Evolutionary conservation across 2,113 vertebrate genomes (phyloP), one percentile per base, ranked within the genome.

Genomic region (Neopipo cinnamomea): DNA sequence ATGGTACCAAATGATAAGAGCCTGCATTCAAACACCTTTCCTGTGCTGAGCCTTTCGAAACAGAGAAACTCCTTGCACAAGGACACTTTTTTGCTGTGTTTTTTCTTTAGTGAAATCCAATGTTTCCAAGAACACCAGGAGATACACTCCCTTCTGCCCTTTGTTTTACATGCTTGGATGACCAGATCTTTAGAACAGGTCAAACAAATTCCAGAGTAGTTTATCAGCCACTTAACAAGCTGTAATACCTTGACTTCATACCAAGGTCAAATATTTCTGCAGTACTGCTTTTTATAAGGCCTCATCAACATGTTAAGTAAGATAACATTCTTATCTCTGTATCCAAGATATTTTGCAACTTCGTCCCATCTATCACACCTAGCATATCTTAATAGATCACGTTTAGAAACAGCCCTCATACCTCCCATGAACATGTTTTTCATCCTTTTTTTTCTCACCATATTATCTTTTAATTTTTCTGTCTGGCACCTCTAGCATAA

Each of bases 261-360:
- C 91, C 93, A 91, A 96, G 85, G 82, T 95, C 91, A 96, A 95
- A 85, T 94, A 94, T 93, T 97, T 97, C 75, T 88, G 67, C 83
- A 91, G 79, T 50, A 74, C 35, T 81, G 78, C 53, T 91, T 91
- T 89, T 93, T 90, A 84, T 90, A 97, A 93, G 77, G 59, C n/a
- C 80, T 94, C 73, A 72, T 93, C 92, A 86, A 85, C 90, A 82
- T 93, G 58, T 92, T 37, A 79, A 79, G 49, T 83, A 75, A 83
- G 86, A 85, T 93, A 96, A 94, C 66, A 47, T 77, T 77, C 67
- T 91, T 96, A 91, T 91, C 91, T 88, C 68, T 71, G 11, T 30
- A 93, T 76, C 73, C 63, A 87, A 83, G 42, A 59, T 52, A 70
- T 90, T 96, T 91, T 93, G 86, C 46, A 85, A 90, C 55, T 96